phyloP scores from a whole-genome alignment of 2,888 invertebrate genomes.

The Caprella mutica region DNA sequence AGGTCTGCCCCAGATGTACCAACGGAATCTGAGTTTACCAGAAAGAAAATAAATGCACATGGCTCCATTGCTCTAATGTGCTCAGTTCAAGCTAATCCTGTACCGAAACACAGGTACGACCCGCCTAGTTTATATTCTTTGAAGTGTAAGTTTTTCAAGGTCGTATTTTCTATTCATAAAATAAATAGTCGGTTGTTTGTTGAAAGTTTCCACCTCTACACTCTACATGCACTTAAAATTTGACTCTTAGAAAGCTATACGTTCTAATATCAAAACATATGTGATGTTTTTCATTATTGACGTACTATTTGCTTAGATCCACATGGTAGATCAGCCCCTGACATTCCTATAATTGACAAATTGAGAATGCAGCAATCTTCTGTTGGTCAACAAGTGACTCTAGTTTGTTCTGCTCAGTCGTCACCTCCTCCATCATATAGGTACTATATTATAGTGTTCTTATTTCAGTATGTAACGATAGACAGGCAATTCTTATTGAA shows the following conservation, averaged over 20 bases:
- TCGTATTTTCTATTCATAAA: background rate
- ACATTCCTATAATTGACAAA: constrained; percentile 4
- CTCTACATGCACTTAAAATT: background rate
- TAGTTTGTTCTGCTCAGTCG: constrained; percentile 19
- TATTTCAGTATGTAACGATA: too few species aligned
- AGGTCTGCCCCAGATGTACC: constrained; percentile 11
- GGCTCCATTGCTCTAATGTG: constrained; percentile 12
- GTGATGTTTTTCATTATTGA: background rate
- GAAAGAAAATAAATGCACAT: background rate
- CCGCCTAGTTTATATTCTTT: background rate
- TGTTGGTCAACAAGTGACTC: background rate
- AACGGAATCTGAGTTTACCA: background rate
- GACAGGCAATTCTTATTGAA: too few species aligned
- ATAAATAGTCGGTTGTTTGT: background rate
- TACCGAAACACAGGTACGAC: constrained; percentile 17
- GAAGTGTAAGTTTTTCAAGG: background rate
- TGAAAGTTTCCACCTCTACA: background rate
- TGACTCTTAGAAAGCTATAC: background rate
- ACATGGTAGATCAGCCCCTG: constrained; percentile 11
- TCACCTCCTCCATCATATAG: constrained; percentile 21
- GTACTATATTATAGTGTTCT: too few species aligned
- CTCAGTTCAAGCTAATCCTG: constrained; percentile 13
- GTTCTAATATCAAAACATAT: background rate
- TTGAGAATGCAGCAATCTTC: background rate
- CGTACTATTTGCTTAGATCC: background rate